phyloP scores from a whole-genome alignment of 92 coral and sea anemone species.

The Zoanthus solanderi region DNA sequence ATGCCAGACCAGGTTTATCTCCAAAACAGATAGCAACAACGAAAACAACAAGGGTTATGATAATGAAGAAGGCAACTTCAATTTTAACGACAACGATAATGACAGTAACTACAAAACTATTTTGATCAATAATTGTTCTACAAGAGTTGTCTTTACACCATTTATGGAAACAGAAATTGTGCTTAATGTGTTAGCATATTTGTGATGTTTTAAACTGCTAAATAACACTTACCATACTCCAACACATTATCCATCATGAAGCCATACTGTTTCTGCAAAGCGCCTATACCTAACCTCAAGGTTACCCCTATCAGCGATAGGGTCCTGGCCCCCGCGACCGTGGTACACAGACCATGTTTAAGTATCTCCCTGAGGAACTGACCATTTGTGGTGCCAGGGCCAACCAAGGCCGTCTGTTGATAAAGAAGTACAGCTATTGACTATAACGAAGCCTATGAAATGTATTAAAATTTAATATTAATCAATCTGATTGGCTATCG shows the following conservation, averaged over 20 bases:
- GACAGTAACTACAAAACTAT: too few relatives aligned
- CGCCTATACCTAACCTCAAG: constrained; percentile 4
- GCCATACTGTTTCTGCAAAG: constrained; percentile 25
- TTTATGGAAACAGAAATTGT: too few relatives aligned
- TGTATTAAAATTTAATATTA: too few relatives aligned
- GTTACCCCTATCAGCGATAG: constrained; percentile 3
- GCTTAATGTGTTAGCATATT: too few relatives aligned
- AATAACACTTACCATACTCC: constrained; percentile 14
- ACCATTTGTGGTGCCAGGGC: constrained; percentile 11
- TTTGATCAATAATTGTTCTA: too few relatives aligned
- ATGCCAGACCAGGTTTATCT: too few relatives aligned
- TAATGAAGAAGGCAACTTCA: too few relatives aligned
- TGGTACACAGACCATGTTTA: constrained; percentile 7
- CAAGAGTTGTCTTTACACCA: too few relatives aligned
- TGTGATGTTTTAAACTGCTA: too few relatives aligned
- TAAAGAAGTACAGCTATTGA: neutral
- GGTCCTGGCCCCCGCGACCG: constrained; percentile 12
- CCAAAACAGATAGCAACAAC: too few relatives aligned
- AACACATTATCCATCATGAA: constrained; percentile 14
- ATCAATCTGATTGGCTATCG: too few relatives aligned
- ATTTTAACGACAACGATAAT: neutral
- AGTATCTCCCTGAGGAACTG: neutral
- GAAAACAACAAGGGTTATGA: neutral
- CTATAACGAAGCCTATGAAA: too few relatives aligned
- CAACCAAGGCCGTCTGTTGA: constrained; percentile 22